Conservation (phyloP, 2,797 vertebrate genomes). For the Squalus acanthias region DNA sequence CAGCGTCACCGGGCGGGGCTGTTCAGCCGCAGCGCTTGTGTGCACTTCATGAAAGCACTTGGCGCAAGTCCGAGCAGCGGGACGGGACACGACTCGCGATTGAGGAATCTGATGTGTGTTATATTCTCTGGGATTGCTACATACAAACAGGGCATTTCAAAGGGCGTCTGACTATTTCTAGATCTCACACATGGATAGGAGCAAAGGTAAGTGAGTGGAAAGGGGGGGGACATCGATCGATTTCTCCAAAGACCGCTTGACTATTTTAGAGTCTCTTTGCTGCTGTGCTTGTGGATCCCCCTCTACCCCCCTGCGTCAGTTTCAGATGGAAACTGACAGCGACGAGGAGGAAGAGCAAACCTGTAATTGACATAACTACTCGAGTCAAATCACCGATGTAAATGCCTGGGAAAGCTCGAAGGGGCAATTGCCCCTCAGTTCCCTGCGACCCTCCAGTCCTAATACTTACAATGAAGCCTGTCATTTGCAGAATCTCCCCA, state of each 20-base stretch:
- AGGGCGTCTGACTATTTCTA: not conserved
- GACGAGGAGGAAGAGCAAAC: not conserved
- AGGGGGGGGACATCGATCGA: not conserved
- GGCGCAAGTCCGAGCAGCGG: not conserved
- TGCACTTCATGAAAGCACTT: not conserved
- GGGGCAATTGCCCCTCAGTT: not conserved
- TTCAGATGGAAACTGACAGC: not conserved
- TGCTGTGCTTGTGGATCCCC: not conserved
- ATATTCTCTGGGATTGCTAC: not conserved
- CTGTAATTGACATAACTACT: not conserved
- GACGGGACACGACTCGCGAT: not conserved
- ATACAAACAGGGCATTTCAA: not conserved
- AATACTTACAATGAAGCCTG: not conserved
- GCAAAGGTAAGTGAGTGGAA: slow-evolving; percentile 24
- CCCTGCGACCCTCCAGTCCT: no score
- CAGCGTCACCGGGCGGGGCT: slow-evolving; percentile 17
- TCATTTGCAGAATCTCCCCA: not conserved
- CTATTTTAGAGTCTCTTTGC: not conserved
- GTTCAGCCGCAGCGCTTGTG: not conserved
- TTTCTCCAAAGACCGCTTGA: not conserved
- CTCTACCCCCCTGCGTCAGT: not conserved
- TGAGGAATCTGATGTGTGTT: not conserved
- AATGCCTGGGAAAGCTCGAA: no score
- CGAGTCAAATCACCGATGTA: not conserved
- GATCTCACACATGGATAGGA: slow-evolving; percentile 16